These are phyloP conservation scores for Zosterops borbonicus DNA, from an alignment of 2,113 vertebrate genomes.

Conservation along the genomic window DNA sequence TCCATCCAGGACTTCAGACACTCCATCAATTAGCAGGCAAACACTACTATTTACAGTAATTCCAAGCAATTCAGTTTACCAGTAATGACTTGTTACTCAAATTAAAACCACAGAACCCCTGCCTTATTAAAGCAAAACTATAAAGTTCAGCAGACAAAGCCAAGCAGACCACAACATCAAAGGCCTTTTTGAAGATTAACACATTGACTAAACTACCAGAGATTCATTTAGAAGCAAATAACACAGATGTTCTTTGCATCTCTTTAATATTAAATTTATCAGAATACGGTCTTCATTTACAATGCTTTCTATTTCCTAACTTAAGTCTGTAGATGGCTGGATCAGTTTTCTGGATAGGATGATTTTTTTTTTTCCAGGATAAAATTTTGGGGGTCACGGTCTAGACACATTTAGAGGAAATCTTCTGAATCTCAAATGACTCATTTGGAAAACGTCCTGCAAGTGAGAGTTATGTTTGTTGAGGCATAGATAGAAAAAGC, in stretches of 20 bases:
- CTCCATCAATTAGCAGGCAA: not conserved
- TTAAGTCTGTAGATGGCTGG: not conserved
- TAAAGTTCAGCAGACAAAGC: constrained; percentile 38
- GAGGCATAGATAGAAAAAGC: constrained; percentile 63
- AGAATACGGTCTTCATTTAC: not conserved
- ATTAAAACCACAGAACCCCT: constrained; percentile 9
- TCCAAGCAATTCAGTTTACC: not conserved
- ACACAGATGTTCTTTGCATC: not conserved
- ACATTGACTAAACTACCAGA: constrained; percentile 43
- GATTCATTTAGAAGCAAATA: constrained; percentile 29
- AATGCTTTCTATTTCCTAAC: not conserved
- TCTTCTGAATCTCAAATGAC: constrained; percentile 42
- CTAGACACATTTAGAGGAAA: not conserved
- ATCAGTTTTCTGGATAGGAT: not conserved
- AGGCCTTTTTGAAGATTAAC: constrained; percentile 59
- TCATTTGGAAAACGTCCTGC: constrained; percentile 54
- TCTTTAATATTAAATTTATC: constrained; percentile 20
- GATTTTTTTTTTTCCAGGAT: not conserved
- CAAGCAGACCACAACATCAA: constrained; percentile 46
- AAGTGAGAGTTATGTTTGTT: constrained; percentile 39
- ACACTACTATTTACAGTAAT: constrained; percentile 32
- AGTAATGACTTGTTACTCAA: constrained; percentile 17
- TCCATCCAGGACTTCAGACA: not conserved
- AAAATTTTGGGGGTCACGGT: not conserved
- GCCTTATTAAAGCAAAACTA: constrained; percentile 36